A percentile compares a stretch with the other conserved stretches of the same genome.
phyloP scores from a whole-genome alignment of 2,797 vertebrate species.

The Vipera latastei region DNA sequence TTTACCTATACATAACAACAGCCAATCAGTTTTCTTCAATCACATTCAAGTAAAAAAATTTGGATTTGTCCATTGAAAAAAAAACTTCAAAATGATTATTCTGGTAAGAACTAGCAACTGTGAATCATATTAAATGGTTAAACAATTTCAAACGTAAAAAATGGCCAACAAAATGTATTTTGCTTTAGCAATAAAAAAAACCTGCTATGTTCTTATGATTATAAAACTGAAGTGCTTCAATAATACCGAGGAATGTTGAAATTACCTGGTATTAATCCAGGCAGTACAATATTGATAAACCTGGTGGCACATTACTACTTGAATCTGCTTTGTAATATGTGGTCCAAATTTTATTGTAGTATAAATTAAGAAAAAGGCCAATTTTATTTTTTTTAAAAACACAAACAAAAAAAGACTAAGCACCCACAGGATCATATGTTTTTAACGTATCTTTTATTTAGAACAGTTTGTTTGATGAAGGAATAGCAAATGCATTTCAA shows the following conservation, averaged over 20 bases:
- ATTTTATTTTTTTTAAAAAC: neutral
- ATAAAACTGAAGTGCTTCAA: conserved; percentile 1
- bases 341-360: conserved; percentile 41
- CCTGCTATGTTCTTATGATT: neutral
- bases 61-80: conserved; percentile 73
- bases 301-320: conserved; percentile 23
- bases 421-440: conserved; percentile 45
- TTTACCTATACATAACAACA: conserved; percentile 84
- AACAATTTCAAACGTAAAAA: conserved; percentile 16
- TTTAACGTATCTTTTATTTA: conserved; percentile 57
- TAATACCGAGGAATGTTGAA: conserved; percentile 9
- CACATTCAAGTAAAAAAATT: conserved; percentile 69
- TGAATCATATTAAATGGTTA: neutral
- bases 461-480: conserved; percentile 26
- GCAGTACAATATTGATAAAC: neutral
- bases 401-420: conserved; percentile 37
- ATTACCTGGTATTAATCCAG: conserved; percentile 13
- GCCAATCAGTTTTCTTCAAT: conserved; percentile 81
- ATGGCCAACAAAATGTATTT: conserved; percentile 9
- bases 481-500: conserved; percentile 44
- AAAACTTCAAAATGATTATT: conserved; percentile 32
- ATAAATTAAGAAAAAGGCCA: conserved; percentile 52
- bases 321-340: conserved; percentile 12
- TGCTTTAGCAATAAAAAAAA: conserved; percentile 9
- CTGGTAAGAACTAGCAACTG: neutral